These are phyloP conservation scores for Harlomillsia oculata DNA, from an alignment of 1,140 invertebrate genomes.

Conservation along the genomic window DNA sequence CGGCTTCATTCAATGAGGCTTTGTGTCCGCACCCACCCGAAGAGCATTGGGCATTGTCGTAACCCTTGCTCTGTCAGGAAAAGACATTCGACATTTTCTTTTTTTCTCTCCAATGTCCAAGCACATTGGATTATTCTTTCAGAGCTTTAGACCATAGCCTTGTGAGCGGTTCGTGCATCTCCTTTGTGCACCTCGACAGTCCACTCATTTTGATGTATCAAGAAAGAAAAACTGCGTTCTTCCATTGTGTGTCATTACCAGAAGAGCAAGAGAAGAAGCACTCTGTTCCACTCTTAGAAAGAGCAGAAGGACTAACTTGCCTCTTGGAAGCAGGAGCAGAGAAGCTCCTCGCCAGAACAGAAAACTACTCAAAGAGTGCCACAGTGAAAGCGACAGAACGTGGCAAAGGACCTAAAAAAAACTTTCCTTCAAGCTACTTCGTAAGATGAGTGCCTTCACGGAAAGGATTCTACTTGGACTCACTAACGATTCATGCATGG, in stretches of 20 bases:
- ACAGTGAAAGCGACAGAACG: conserved; percentile 1
- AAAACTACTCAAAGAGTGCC: not conserved
- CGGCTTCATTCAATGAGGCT: too few species aligned
- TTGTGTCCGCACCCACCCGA: too few species aligned
- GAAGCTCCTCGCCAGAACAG: not conserved
- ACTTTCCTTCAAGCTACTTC: conserved; percentile 6
- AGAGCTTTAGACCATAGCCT: too few species aligned
- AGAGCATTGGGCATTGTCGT: conserved; percentile 12
- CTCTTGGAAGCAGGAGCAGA: not conserved
- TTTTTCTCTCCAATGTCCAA: too few species aligned
- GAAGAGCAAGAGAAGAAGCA: conserved; percentile 5
- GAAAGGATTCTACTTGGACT: too few species aligned
- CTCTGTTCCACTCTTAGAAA: not conserved
- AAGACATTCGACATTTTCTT: too few species aligned
- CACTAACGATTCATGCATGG: conserved; percentile 12
- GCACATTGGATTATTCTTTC: too few species aligned
- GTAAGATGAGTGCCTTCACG: conserved; percentile 5
- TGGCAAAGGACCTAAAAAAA: conserved; percentile 14
- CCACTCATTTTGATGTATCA: conserved; percentile 17
- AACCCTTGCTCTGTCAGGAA: conserved; percentile 1
- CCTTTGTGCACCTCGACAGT: not conserved
- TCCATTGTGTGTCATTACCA: conserved; percentile 28
- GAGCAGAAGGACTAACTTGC: not conserved
- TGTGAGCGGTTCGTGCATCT: too few species aligned
- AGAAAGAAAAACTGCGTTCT: conserved; percentile 11